phyloP scores from a whole-genome alignment of 1,140 invertebrate species.

The Hycleus phaleratus region DNA sequence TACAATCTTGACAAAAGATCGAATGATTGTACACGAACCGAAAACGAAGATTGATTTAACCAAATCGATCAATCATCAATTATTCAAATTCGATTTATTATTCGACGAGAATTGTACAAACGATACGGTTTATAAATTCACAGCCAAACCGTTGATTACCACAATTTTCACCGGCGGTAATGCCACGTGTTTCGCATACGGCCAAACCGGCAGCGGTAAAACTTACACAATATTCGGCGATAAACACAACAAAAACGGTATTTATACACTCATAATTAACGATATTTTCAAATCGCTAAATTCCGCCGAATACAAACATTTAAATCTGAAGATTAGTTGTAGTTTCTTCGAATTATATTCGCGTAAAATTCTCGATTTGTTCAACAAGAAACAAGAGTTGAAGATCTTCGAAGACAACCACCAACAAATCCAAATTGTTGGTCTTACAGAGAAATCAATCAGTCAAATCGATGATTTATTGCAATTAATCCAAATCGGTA shows the following conservation, averaged over 20 bases:
- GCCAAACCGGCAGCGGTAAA: conserved; percentile 55
- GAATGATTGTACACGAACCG: conserved; percentile 72
- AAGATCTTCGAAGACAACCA: conserved; percentile 89
- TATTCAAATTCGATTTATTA: conserved; percentile 97
- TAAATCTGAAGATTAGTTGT: conserved; percentile 74
- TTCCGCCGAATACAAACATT: conserved; percentile 61
- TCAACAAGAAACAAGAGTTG: conserved; percentile 81
- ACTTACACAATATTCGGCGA: conserved; percentile 40
- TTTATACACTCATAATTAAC: conserved; percentile 80
- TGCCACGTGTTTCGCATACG: conserved; percentile 97
- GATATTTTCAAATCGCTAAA: conserved; percentile 82
- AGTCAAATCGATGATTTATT: conserved; percentile 82
- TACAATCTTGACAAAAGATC: conserved; percentile 73
- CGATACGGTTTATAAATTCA: conserved; percentile 93
- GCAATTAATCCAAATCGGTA: conserved; percentile 76
- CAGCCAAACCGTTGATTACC: conserved; percentile 87
- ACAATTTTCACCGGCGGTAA: conserved; percentile 94
- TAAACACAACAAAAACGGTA: conserved; percentile 80
- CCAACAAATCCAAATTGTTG: conserved; percentile 87
- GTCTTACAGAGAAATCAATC: conserved; percentile 79
- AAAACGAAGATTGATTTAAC: conserved; percentile 78
- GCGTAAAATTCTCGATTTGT: conserved; percentile 92
- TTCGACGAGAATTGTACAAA: conserved; percentile 96
- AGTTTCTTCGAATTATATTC: conserved; percentile 98
- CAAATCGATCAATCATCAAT: conserved; percentile 77